Conservation (phyloP, 2,888 invertebrate species). For the Stenichneumon culpator region DNA sequence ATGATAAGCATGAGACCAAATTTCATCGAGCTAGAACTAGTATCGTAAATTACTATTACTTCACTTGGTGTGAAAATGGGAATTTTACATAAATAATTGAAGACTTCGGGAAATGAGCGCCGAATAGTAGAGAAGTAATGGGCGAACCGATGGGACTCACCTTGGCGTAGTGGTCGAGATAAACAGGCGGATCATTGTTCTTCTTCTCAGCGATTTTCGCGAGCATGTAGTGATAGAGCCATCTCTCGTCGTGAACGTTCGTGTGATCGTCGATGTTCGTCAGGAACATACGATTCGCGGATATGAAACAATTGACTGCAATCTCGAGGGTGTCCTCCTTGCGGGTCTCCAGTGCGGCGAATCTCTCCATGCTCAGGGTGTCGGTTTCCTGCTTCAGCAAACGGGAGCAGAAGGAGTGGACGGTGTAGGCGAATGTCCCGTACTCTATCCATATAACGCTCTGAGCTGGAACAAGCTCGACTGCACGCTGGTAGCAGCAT, state of each 20-base stretch:
- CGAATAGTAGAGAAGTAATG: neutral
- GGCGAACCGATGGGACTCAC: conserved; percentile 79
- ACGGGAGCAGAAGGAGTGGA: conserved; percentile 96
- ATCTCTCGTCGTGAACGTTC: conserved; percentile 92
- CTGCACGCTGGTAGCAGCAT: conserved; percentile 92
- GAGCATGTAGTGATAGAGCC: conserved; percentile 98
- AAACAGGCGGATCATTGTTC: conserved; percentile 90
- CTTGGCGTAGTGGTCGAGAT: conserved; percentile 92
- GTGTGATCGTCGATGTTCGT: conserved; percentile 87
- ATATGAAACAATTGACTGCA: conserved; percentile 92
- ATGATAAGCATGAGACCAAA: no score
- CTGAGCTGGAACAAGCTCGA: conserved; percentile 91
- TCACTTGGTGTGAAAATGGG: no score
- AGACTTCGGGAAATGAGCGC: neutral
- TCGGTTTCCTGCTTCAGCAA: conserved; percentile 93
- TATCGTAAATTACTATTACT: no score
- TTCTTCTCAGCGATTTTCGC: conserved; percentile 97
- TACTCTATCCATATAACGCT: conserved; percentile 95
- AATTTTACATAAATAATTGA: no score
- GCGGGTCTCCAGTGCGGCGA: conserved; percentile 91
- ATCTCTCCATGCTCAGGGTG: conserved; percentile 90
- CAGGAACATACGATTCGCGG: conserved; percentile 89
- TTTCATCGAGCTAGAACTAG: no score
- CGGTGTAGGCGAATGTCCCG: conserved; percentile 95
- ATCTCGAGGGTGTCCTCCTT: conserved; percentile 93